phyloP scores from a whole-genome alignment of 2,113 vertebrate species.

The Podarcis cretensis region DNA sequence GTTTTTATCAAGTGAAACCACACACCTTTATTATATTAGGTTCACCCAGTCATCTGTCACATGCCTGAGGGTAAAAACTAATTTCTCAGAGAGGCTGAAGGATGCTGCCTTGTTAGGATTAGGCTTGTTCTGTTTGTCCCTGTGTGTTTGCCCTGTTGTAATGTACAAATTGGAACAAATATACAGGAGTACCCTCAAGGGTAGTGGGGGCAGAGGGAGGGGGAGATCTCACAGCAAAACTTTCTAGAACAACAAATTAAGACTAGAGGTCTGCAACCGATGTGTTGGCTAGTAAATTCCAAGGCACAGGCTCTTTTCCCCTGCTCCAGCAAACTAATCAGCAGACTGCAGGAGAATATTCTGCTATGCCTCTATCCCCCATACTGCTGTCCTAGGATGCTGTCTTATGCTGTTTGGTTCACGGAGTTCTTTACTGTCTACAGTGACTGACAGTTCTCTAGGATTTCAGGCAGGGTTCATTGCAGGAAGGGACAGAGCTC shows the following conservation, averaged over 20 bases:
- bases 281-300: not conserved
- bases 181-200: not conserved
- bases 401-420: too few species aligned
- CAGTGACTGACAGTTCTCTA: too few species aligned
- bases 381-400: too few species aligned
- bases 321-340: too few species aligned
- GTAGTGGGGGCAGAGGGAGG: not conserved
- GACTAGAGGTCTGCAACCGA: not conserved
- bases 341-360: not conserved
- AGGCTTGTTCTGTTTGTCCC: not conserved
- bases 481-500: too few species aligned
- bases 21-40: conserved; percentile 32
- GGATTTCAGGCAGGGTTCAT: too few species aligned
- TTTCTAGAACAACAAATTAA: conserved; percentile 23
- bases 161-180: conserved; percentile 45
- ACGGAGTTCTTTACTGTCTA: too few species aligned
- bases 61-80: conserved; percentile 13
- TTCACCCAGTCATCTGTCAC: conserved; percentile 24
- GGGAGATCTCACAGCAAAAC: not conserved
- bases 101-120: conserved; percentile 21
- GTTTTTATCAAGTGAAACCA: conserved; percentile 37
- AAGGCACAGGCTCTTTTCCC: not conserved
- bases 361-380: not conserved
- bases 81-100: conserved; percentile 25
- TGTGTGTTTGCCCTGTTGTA: conserved; percentile 32